These are phyloP conservation scores for Lithophane ornitopus DNA, from an alignment of 2,888 invertebrate genomes.

Conservation along the genomic window DNA sequence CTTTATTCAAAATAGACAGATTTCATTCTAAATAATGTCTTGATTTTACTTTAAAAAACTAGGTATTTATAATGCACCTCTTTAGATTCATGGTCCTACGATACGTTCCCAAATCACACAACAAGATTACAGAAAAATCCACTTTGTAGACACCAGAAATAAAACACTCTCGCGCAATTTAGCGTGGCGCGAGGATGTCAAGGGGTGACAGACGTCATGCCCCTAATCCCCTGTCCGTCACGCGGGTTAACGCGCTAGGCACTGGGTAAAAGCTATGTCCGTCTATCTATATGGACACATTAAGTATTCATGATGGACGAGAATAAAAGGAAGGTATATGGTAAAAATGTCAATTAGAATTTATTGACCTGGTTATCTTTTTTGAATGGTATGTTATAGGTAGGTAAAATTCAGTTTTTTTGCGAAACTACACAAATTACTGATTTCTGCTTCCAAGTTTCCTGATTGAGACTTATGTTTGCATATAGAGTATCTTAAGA, in stretches of 20 bases:
- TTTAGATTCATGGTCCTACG: neutral
- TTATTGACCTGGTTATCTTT: neutral
- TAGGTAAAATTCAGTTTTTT: neutral
- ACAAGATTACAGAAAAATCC: conserved; percentile 19
- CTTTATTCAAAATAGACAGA: neutral
- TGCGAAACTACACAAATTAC: neutral
- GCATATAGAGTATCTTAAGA: neutral
- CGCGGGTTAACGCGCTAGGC: conserved; percentile 32
- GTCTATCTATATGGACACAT: conserved; percentile 11
- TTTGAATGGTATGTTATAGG: neutral
- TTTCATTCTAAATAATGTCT: neutral
- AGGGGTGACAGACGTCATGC: conserved; percentile 59
- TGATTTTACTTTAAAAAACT: neutral
- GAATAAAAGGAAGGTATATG: conserved; percentile 15
- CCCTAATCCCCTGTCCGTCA: conserved; percentile 60
- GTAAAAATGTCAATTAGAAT: conserved; percentile 17
- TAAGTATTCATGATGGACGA: conserved; percentile 35
- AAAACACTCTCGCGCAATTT: conserved; percentile 56
- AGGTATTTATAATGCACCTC: neutral
- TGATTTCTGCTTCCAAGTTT: neutral
- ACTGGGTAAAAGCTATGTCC: conserved; percentile 42
- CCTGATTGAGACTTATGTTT: neutral
- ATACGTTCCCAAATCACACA: neutral
- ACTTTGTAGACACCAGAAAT: conserved; percentile 42
- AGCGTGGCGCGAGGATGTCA: conserved; percentile 21